Evolutionary conservation across 1,140 invertebrate genomes (phyloP), one percentile per base, ranked within the genome.

Genomic region (Microplitis demolitor): DNA sequence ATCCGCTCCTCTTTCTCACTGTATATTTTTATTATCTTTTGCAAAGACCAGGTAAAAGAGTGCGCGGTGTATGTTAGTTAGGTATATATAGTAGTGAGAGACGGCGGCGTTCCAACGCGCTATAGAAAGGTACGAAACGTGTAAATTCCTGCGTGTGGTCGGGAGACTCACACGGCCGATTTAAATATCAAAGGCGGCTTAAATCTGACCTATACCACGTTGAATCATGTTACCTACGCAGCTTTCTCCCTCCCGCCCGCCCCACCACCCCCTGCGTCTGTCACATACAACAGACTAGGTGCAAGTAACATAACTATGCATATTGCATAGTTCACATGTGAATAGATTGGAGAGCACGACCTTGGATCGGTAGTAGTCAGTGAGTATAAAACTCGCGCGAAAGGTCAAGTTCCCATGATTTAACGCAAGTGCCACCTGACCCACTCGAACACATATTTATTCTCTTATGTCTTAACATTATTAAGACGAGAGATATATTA

Each of bases 161-260:
- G 81, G 24, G 51, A 69, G 45, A 50, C 66, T 58, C 72, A 66
- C 69, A 70, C 66, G 71, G 74, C 72, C 83, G 83, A 87, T 87
- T 87, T 87, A 85, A 87, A 87, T 86, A 86, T 87, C 85, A 87
- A 87, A 87, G 85, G 85, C 83, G 84, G 85, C 83, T 85, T 84
- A 85, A 84, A 85, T 86, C 84, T 87, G 85, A 87, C 85, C 85
- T 87, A 86, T 85, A 87, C 85, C 85, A 87, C 85, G 82, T 80
- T 85, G 86, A 87, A 87, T 87, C 86, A 85, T 87, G 84, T 87
- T 87, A 86, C 85, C 84, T 84, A 39, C 35, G 31, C 14, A 35
- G 33, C 39, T 64, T 31, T 58, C 9, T 24, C 56, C 54, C 35
- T 31, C 63, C 39, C 63, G 60, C 37, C 39, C 31, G 14, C n/a